A percentile compares a stretch with the other conserved stretches of the same genome.
Evolutionary conservation across 2,888 invertebrate species (phyloP).

Genomic region (Chrysomela aeneicollis): DNA sequence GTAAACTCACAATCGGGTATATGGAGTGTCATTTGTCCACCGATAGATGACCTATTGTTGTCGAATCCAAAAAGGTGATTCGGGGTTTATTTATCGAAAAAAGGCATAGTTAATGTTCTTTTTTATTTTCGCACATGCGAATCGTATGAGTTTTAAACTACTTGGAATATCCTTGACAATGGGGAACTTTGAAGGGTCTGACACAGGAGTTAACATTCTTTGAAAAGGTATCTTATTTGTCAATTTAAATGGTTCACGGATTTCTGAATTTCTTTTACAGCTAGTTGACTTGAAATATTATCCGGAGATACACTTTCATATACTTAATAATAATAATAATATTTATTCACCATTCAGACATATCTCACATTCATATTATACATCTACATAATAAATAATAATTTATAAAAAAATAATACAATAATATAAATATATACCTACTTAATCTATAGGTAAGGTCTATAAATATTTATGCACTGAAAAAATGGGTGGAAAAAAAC

Average conservation of each 20-base stretch:
- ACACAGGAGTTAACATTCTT: conserved; percentile 16
- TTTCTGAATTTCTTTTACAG: conserved; percentile 14
- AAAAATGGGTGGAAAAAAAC: no score
- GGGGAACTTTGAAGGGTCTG: conserved; percentile 20
- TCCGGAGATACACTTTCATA: no score
- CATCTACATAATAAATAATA: no score
- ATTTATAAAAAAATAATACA: no score
- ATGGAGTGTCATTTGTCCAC: conserved; percentile 35
- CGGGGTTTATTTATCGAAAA: conserved; percentile 43
- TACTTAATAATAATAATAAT: no score
- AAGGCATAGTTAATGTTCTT: conserved; percentile 38
- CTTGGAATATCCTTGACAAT: conserved; percentile 28
- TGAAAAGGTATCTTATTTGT: conserved; percentile 27
- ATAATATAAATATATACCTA: no score
- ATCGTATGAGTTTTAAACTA: conserved; percentile 42
- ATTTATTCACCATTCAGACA: no score
- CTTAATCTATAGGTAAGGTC: no score
- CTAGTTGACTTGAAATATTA: background rate
- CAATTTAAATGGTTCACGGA: conserved; percentile 25
- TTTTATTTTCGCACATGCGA: conserved; percentile 31
- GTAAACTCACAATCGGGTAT: conserved; percentile 47
- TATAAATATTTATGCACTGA: no score
- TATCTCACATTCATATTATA: no score
- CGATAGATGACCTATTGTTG: conserved; percentile 32
- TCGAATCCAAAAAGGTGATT: conserved; percentile 31